Base-by-base conservation (phyloP, 2,888 invertebrate genomes). In the Trimorus sp. region DNA sequence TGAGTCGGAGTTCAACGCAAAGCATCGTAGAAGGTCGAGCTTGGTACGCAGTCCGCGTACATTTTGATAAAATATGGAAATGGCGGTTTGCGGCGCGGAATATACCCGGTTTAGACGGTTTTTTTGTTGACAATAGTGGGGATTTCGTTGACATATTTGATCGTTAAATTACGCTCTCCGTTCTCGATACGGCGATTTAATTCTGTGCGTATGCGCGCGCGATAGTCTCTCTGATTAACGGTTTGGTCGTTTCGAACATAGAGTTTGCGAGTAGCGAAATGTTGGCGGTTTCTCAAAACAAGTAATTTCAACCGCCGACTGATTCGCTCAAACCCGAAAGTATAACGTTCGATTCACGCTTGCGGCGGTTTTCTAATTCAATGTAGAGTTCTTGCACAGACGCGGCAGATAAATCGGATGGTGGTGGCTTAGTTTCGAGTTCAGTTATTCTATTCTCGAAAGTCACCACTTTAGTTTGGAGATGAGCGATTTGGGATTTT, bases 41-140 rank as follows among this genome's bases (percentile, higher is more conserved):
- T 58, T 58, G n/a, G 58, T 58, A 5, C 37, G 15, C 38, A 36
- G 37, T n/a, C 58, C 58, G 7, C 58, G 58, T n/a, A 58, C 58
- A 37, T 58, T 58, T 26, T 58, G 58, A 58, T 37, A 58, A 38
- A 38, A 58, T 11, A 58, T 58, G n/a, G 58, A 58, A 8, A 12
- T 58, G 4, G 7, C 37, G 37, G n/a, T 26, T 26, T 1, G 26
- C 26, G 26, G 2, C 1, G 26, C 26, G 26, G 26, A 26, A 26
- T 26, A 26, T 26, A 26, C 26, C 26, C 26, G 26, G 4, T 26
- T 26, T 26, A 26, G 1, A 1, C 26, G 26, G 1, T 26, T 26
- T 26, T 26, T 26, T 26, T 26, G 4, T 26, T 26, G 1, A 26
- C 26, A 26, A 26, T 26, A 9, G 37, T 58, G 5, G 58, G 58